Conservation (phyloP, 2,113 vertebrate species). For the Maylandia zebra region DNA sequence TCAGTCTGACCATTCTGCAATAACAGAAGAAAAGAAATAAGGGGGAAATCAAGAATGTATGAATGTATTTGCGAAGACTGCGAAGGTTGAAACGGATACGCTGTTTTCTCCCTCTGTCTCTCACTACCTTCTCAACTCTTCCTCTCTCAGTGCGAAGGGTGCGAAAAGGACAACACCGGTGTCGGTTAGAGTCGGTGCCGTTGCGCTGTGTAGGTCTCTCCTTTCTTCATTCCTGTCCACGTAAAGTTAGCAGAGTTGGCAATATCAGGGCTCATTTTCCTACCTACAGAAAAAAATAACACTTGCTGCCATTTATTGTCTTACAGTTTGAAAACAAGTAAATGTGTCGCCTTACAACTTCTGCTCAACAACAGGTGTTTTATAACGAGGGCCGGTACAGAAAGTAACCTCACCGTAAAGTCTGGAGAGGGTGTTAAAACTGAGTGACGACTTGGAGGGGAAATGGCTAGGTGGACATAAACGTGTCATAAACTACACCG, state of each 20-base stretch:
- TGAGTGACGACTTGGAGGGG: not conserved
- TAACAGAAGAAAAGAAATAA: conserved; percentile 56
- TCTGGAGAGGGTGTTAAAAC: not conserved
- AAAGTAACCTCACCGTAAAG: not conserved
- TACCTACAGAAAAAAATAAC: not conserved
- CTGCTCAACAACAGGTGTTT: conserved; percentile 8
- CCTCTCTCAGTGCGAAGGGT: conserved; percentile 1
- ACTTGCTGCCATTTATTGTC: conserved; percentile 32
- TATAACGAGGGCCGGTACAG: not conserved
- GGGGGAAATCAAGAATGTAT: conserved; percentile 60
- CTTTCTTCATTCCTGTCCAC: conserved; percentile 7
- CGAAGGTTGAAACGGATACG: conserved; percentile 10
- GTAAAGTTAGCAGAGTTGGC: conserved; percentile 26
- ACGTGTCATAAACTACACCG: not conserved
- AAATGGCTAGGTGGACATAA: not conserved
- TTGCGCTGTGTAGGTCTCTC: not conserved
- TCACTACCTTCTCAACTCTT: conserved; percentile 33
- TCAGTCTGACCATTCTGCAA: conserved; percentile 71
- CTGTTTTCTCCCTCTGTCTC: conserved; percentile 57
- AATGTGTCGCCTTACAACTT: conserved; percentile 29
- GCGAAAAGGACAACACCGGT: not conserved
- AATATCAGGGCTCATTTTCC: conserved; percentile 41
- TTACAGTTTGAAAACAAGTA: not conserved
- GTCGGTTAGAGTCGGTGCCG: not conserved
- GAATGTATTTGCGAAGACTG: conserved; percentile 13